These are phyloP conservation scores for Meteorus sp. DNA, from an alignment of 1,140 invertebrate species.

Conservation along the genomic window DNA sequence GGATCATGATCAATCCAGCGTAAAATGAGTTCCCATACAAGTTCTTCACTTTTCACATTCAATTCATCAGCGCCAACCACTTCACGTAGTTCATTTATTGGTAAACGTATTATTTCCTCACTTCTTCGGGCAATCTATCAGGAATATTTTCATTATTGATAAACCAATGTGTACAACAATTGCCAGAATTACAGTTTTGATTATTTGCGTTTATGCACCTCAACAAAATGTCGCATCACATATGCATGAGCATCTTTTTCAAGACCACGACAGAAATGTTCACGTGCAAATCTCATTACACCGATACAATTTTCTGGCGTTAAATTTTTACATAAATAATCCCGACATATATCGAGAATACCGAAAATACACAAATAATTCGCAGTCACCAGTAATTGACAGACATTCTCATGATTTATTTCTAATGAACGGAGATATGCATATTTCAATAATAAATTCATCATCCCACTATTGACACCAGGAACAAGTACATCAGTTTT, in stretches of 20 bases:
- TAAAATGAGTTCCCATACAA: conserved; percentile 67
- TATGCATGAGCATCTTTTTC: conserved; percentile 70
- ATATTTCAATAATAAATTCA: conserved; percentile 78
- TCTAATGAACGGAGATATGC: conserved; percentile 75
- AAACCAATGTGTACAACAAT: conserved; percentile 12
- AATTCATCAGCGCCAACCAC: conserved; percentile 72
- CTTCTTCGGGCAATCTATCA: conserved; percentile 63
- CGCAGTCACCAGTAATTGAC: conserved; percentile 71
- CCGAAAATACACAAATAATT: conserved; percentile 81
- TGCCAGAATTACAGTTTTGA: no score
- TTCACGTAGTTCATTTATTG: conserved; percentile 68
- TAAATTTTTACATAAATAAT: conserved; percentile 69
- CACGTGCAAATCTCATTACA: conserved; percentile 77
- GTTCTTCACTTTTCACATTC: conserved; percentile 69
- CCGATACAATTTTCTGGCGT: conserved; percentile 78
- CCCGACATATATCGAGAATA: conserved; percentile 75
- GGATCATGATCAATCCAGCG: conserved; percentile 69
- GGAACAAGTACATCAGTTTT: conserved; percentile 73
- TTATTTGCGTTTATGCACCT: conserved; percentile 59
- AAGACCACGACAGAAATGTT: conserved; percentile 73
- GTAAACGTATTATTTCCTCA: conserved; percentile 71
- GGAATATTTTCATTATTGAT: not conserved
- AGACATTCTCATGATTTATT: conserved; percentile 76
- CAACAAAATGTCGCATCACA: conserved; percentile 73
- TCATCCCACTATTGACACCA: conserved; percentile 73